Conservation (phyloP, 2,113 vertebrate species). For the Anhinga anhinga region DNA sequence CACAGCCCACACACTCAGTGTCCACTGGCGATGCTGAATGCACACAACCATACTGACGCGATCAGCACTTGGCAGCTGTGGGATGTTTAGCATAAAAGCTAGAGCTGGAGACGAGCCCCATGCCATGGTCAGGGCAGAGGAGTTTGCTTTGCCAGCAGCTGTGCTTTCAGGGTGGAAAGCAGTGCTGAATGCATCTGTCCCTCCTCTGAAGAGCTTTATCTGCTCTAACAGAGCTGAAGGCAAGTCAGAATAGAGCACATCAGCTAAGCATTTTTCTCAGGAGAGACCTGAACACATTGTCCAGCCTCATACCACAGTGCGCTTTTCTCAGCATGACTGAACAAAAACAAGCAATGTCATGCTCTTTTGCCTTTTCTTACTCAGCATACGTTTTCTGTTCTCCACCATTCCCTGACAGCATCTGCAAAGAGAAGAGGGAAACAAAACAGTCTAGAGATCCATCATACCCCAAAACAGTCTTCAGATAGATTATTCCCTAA, state of each 20-base stretch:
- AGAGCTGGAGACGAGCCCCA: not conserved
- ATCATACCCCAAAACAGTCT: not conserved
- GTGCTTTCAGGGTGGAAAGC: not conserved
- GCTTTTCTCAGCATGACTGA: constrained; percentile 32
- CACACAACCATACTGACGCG: not conserved
- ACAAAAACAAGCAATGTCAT: constrained; percentile 51
- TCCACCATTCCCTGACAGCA: not conserved
- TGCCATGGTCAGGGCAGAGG: not conserved
- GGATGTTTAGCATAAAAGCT: not conserved
- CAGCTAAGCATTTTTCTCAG: constrained; percentile 1
- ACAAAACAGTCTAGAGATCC: not conserved
- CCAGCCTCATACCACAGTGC: not conserved
- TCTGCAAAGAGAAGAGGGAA: not conserved
- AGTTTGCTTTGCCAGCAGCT: not conserved
- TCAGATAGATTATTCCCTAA: not conserved
- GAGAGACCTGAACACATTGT: not conserved
- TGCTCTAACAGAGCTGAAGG: not conserved
- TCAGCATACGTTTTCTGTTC: not conserved
- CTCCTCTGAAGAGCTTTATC: constrained; percentile 21
- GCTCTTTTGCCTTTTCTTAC: constrained; percentile 37
- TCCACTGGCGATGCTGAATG: not conserved
- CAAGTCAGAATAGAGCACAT: not conserved
- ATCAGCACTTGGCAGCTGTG: not conserved
- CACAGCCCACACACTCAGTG: not conserved
- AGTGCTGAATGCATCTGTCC: not conserved